Percentiles rank a stretch among this genome's conserved stretches.
These are phyloP conservation scores for Phaethornis superciliosus DNA, from an alignment of 2,113 vertebrate genomes.

Conservation along the genomic window DNA sequence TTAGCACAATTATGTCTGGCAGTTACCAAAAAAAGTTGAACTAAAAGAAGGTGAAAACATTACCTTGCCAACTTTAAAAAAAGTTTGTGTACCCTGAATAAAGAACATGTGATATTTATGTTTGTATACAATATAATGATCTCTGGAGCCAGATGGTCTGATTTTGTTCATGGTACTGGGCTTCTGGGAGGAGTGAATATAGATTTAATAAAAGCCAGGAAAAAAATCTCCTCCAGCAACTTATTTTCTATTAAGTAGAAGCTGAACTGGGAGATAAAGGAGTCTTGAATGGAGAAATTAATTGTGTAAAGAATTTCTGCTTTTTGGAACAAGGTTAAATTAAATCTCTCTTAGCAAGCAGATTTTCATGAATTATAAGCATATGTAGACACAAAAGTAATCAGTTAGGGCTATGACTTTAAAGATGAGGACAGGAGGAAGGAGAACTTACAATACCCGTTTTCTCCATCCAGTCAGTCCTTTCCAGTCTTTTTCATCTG, in stretches of 20 bases:
- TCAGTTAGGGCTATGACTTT: neutral
- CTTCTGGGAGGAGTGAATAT: neutral
- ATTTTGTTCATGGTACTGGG: neutral
- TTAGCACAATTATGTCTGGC: neutral
- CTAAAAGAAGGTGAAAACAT: neutral
- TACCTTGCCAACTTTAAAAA: neutral
- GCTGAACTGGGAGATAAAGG: neutral
- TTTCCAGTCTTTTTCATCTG: neutral
- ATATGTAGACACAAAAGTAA: neutral
- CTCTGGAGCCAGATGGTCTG: neutral
- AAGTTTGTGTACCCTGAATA: neutral
- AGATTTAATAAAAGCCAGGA: neutral
- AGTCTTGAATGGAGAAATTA: neutral
- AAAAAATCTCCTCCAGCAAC: neutral
- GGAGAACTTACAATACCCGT: rapidly evolving
- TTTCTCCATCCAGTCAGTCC: rapidly evolving
- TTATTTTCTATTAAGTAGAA: neutral
- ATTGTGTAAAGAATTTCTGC: neutral
- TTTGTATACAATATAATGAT: neutral
- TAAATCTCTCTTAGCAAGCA: neutral
- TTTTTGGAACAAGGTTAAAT: neutral
- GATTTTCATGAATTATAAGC: neutral
- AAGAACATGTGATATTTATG: neutral
- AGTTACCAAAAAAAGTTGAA: neutral
- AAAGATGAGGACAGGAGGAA: neutral